Evolutionary conservation across 2,113 vertebrate genomes (phyloP), one percentile per base, ranked within the genome.

Genomic region (Copsychus sechellarum): DNA sequence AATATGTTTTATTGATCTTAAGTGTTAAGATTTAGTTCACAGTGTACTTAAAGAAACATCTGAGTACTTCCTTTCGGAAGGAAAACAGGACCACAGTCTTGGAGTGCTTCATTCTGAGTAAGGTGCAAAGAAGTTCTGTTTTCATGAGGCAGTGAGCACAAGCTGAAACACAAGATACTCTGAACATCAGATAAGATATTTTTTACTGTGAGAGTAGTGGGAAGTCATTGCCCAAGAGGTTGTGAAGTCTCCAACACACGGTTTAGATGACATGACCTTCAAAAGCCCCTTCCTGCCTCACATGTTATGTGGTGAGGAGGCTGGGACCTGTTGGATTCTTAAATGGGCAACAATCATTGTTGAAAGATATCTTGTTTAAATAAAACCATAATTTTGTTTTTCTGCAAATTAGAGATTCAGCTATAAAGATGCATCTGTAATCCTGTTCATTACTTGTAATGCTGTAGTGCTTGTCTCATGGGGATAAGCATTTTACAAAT

Each of bases 391-490:
- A 3, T 51, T 72, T 72, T 38, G 34, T 23, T 76, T 40, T 62
- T n/a, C 57, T 58, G 40, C 11, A 22, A 24, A 34, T 74, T 57
- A 28, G 40, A 76, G 26, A 21, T 91, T 40, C 36, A 76, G 22
- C 36, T 36, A 3, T 51, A 34, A 50, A 80, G 42, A 14, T 20
- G 4, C 6, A 8, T 23, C 13, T 81, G 16, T 45, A 51, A 5
- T 66, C 20, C 21, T 54, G 13, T 58, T 67, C 2, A 1, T 81
- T 58, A 28, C 14, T 57, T 69, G 3, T 43, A 38, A 23, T 60
- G 25, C 34, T 1, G 1, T 40, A 50, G 45, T 45, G 16, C 23
- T 8, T 73, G 17, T 69, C 23, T 65, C 2, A 0, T 0, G 2
- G 8, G 36, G 25, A 5, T 50, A 60, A 60, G 25, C 8, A 19